These are phyloP conservation scores for Phasia obesa DNA, from an alignment of 2,888 invertebrate genomes.

Conservation along the genomic window DNA sequence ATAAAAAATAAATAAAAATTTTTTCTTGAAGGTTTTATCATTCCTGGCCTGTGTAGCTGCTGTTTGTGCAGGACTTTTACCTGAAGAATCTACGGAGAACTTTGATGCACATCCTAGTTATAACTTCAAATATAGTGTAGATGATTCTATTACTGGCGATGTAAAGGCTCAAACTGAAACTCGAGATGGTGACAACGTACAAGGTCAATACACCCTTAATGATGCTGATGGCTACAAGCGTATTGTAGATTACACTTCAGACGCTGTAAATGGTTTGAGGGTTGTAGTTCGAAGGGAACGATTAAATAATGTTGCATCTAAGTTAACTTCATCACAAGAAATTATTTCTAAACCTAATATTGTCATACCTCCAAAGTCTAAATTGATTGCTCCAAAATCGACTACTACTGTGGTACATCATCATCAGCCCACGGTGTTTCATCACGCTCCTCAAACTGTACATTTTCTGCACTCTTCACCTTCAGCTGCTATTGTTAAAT, in stretches of 20 bases:
- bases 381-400: constrained; percentile 32
- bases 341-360: constrained; percentile 53
- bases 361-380: constrained; percentile 36
- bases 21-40: constrained; percentile 71
- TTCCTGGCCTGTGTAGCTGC: constrained; percentile 74
- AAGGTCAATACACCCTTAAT: constrained; percentile 84
- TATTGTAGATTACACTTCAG: constrained; percentile 84
- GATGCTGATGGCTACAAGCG: constrained; percentile 84
- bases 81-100: constrained; percentile 69
- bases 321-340: constrained; percentile 66
- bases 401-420: constrained; percentile 76
- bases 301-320: constrained; percentile 1
- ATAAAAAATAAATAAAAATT: not conserved
- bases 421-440: constrained; percentile 70
- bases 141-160: constrained; percentile 83
- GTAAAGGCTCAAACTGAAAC: constrained; percentile 83
- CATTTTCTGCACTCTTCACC: constrained; percentile 72
- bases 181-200: constrained; percentile 83
- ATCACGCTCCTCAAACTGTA: constrained; percentile 68
- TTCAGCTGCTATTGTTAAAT: constrained; percentile 71
- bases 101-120: constrained; percentile 81
- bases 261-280: constrained; percentile 83
- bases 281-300: constrained; percentile 84
- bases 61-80: constrained; percentile 75
- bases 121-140: constrained; percentile 83